Evolutionary conservation across 2,113 vertebrate genomes (phyloP), one percentile per base, ranked within the genome.

Genomic region (Poeciliopsis turrubarensis): DNA sequence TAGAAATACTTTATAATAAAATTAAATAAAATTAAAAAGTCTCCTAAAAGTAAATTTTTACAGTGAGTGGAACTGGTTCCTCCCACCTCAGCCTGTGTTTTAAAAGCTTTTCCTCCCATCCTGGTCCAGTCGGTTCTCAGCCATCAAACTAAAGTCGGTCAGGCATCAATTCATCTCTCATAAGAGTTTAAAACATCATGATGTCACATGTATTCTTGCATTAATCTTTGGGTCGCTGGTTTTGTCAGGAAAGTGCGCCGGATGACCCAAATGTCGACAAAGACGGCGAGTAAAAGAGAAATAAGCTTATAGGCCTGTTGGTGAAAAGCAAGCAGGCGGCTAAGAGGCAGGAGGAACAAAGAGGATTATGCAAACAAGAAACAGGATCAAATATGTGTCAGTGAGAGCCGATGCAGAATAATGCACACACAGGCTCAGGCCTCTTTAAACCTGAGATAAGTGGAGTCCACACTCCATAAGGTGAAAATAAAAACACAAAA

Each of bases 331-430:
- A 39, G 10, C 63, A 39, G 63, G 72, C 63, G 34, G 70, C 41
- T 41, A 44, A 63, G 30, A 60, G 78, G 41, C 62, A 71, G 29
- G 27, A 51, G 65, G 60, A 65, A 80, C 66, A 80, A 70, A 80
- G 34, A 80, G 72, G 78, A 80, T 80, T 80, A 80, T 27, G 7
- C 9, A 31, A 47, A 37, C 13, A 79, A 72, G 51, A 67, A 44
- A 57, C 44, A 22, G 41, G 44, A 72, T 68, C 60, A 79, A 67
- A 72, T 31, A 12, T 63, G 15, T 30, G 57, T 22, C 19, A 26
- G 8, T 15, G 51, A 66, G 68, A 62, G 73, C 27, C 44, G 64
- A 65, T 31, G 57, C 30, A 68, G 39, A 9, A 30, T 2, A 19
- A 62, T 57, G 25, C 27, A 62, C 22, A 29, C 60, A 30, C 10